Conservation (phyloP, 2,113 vertebrate species). For the Sinocyclocheilus anophthalmus region DNA sequence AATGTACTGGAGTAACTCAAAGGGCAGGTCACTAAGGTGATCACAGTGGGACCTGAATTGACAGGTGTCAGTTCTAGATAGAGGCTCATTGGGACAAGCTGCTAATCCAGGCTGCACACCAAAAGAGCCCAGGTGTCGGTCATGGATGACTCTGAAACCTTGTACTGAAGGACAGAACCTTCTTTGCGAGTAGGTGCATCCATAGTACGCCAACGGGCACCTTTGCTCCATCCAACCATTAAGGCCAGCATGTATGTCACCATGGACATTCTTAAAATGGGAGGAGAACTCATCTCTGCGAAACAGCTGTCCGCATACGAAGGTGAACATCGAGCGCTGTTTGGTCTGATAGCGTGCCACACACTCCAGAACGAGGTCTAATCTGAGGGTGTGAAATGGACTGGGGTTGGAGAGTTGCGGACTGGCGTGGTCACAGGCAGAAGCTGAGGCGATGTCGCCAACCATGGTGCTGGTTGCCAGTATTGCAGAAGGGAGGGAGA, state of each 20-base stretch:
- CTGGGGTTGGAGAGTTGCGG: slow-evolving; percentile 98
- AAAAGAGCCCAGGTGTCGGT: slow-evolving; percentile 93
- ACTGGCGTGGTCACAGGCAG: slow-evolving; percentile 97
- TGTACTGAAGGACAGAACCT: slow-evolving; percentile 95
- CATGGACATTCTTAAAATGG: slow-evolving; percentile 98
- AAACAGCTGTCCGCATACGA: slow-evolving; percentile 97
- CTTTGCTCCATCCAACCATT: slow-evolving; percentile 99
- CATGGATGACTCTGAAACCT: slow-evolving; percentile 93
- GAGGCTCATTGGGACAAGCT: slow-evolving; percentile 72
- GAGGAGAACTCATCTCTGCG: slow-evolving; percentile 96
- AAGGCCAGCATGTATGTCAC: slow-evolving; percentile 97
- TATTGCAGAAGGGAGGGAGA: slow-evolving; percentile 96
- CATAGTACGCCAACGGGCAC: slow-evolving; percentile 96
- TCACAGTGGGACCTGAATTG: slow-evolving; percentile 75
- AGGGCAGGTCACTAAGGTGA: slow-evolving; percentile 90
- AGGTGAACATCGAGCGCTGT: slow-evolving; percentile 99
- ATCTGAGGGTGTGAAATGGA: slow-evolving; percentile 95
- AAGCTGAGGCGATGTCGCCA: slow-evolving; percentile 96
- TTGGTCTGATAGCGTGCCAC: slow-evolving; percentile 97
- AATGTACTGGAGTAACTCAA: slow-evolving; percentile 92
- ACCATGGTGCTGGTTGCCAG: slow-evolving; percentile 98
- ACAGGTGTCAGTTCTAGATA: slow-evolving; percentile 66
- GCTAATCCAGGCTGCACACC: slow-evolving; percentile 88
- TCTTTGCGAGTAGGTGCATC: slow-evolving; percentile 95
- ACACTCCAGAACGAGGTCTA: slow-evolving; percentile 96